Evolutionary conservation across 2,797 vertebrate genomes (phyloP).

Genomic region (Sebastes oblongus): DNA sequence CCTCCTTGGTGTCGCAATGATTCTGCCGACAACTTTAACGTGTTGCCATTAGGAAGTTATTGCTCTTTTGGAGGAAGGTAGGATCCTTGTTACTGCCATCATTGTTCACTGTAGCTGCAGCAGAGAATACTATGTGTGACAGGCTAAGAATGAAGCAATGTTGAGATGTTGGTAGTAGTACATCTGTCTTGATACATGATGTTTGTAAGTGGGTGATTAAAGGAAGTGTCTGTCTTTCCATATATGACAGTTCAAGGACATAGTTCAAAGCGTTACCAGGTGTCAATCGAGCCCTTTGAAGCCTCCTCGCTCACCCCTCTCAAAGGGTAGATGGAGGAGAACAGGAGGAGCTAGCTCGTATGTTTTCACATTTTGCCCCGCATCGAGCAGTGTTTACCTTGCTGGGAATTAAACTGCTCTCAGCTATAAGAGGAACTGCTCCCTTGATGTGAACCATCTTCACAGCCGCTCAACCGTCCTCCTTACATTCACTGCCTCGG

Average conservation of each 20-base stretch:
- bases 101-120: constrained; percentile 4
- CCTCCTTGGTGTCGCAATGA: constrained; percentile 29
- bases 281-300: constrained; percentile 72
- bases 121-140: not conserved
- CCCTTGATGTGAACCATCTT: constrained; percentile 38
- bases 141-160: constrained; percentile 9
- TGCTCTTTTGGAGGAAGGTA: constrained; percentile 34
- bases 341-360: constrained; percentile 22
- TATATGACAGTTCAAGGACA: constrained; percentile 68
- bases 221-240: constrained; percentile 55
- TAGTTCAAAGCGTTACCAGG: constrained; percentile 68
- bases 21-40: constrained; percentile 47
- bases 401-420: constrained; percentile 39
- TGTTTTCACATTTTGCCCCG: constrained; percentile 34
- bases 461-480: constrained; percentile 11
- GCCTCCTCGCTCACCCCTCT: constrained; percentile 52
- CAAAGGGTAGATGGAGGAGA: constrained; percentile 47
- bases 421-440: constrained; percentile 40
- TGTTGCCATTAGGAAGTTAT: constrained; percentile 32
- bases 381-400: constrained; percentile 31
- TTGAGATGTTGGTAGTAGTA: constrained; percentile 32
- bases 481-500: not conserved
- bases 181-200: constrained; percentile 53
- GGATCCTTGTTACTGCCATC: constrained; percentile 23
- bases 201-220: constrained; percentile 63